Evolutionary conservation across 1,140 invertebrate species (phyloP).

Genomic region (Solen grandis): DNA sequence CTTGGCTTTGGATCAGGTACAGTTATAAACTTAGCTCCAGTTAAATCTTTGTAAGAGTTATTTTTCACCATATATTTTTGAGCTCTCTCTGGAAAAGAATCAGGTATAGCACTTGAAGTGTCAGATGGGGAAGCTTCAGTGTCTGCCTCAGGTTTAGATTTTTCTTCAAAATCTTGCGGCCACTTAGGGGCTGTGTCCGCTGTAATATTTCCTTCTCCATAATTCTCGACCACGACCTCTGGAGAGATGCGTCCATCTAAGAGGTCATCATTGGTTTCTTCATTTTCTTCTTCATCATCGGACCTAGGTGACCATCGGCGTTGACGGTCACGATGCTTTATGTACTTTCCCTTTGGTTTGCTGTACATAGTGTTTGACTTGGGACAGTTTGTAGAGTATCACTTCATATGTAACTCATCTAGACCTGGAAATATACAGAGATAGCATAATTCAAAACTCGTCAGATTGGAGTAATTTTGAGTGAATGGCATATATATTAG

Average conservation of each 20-base stretch:
- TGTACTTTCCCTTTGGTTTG: constrained; percentile 37
- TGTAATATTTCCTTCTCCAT: constrained; percentile 28
- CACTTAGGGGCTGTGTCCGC: constrained; percentile 18
- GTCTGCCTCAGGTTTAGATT: neutral
- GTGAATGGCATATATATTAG: no score
- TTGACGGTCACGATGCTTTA: constrained; percentile 38
- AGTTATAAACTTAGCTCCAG: constrained; percentile 40
- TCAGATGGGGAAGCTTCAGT: neutral
- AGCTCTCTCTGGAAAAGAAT: constrained; percentile 20
- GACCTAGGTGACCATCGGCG: constrained; percentile 7
- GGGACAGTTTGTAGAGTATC: no score
- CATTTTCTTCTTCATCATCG: neutral
- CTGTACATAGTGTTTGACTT: constrained; percentile 7
- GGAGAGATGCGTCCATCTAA: neutral
- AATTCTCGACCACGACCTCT: constrained; percentile 34
- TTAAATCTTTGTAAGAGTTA: constrained; percentile 31
- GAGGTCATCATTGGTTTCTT: no score
- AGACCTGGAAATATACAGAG: no score
- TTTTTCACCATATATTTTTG: constrained; percentile 44
- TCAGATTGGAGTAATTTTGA: no score
- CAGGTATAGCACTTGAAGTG: constrained; percentile 3
- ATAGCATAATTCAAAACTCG: no score
- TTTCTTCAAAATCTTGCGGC: constrained; percentile 48
- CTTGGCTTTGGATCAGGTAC: constrained; percentile 42
- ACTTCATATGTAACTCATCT: no score